These are phyloP conservation scores for Bujurquina vittata DNA, from an alignment of 2,113 vertebrate species.

Conservation along the genomic window DNA sequence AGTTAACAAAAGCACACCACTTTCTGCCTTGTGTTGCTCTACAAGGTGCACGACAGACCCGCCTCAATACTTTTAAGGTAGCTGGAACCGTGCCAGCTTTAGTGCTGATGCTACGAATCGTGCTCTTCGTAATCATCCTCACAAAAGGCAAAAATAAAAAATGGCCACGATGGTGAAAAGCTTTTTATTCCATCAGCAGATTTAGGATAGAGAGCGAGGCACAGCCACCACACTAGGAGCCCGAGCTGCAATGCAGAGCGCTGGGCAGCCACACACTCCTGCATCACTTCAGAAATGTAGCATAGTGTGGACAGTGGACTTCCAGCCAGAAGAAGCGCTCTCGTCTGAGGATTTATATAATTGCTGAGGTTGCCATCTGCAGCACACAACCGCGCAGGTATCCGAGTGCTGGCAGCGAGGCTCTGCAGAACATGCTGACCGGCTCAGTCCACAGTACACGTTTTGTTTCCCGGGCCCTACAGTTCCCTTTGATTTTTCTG, in stretches of 20 bases:
- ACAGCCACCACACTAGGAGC: slow-evolving; percentile 50
- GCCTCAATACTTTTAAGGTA: neutral
- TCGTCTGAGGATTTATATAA: neutral
- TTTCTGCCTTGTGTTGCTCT: neutral
- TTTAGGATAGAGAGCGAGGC: slow-evolving; percentile 9
- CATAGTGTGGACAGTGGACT: slow-evolving; percentile 13
- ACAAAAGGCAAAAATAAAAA: neutral
- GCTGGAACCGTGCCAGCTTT: neutral
- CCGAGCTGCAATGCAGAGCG: slow-evolving; percentile 76
- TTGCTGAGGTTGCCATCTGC: neutral
- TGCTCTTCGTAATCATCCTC: neutral
- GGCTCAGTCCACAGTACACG: neutral
- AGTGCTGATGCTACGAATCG: neutral
- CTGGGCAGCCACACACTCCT: slow-evolving; percentile 30
- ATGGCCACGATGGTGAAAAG: neutral
- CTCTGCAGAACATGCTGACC: neutral
- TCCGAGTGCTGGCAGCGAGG: neutral
- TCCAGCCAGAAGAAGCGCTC: neutral
- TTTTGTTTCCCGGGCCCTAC: neutral
- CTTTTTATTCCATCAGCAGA: slow-evolving; percentile 39
- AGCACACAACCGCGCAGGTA: neutral
- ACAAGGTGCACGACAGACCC: slow-evolving; percentile 12
- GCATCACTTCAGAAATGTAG: slow-evolving; percentile 51
- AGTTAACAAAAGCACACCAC: neutral
- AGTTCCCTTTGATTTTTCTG: neutral